These are phyloP conservation scores for Poeciliopsis prolifica DNA, from an alignment of 2,113 vertebrate species.

Conservation along the genomic window DNA sequence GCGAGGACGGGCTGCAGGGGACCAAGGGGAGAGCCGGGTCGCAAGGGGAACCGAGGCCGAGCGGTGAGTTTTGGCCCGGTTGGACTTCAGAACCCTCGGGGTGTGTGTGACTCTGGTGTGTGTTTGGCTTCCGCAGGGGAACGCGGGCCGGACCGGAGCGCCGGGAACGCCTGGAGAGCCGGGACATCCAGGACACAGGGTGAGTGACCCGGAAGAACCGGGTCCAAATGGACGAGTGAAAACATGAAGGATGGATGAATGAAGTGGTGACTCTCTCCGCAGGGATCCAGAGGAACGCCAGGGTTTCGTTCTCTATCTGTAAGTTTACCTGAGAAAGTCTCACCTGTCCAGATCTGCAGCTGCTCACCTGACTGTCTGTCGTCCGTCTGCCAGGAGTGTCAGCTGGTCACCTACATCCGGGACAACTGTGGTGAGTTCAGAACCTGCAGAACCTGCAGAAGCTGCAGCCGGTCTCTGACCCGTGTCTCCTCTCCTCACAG, in stretches of 20 bases:
- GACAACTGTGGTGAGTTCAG: slow-evolving; percentile 86
- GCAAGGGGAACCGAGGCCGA: slow-evolving; percentile 84
- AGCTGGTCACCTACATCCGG: slow-evolving; percentile 82
- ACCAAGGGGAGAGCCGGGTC: slow-evolving; percentile 76
- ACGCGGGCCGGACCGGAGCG: slow-evolving; percentile 77
- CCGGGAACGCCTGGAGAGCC: slow-evolving; percentile 77
- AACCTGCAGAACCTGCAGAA: background rate
- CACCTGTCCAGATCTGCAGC: background rate
- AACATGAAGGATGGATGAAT: too few species aligned
- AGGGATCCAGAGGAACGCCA: slow-evolving; percentile 83
- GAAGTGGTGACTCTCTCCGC: background rate
- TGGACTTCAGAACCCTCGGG: background rate
- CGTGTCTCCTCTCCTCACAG: slow-evolving; percentile 49
- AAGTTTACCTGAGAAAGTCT: slow-evolving; percentile 55
- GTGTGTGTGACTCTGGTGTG: background rate
- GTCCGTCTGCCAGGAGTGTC: slow-evolving; percentile 76
- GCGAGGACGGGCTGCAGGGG: slow-evolving; percentile 81
- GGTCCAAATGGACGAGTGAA: too few species aligned
- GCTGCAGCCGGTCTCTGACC: background rate
- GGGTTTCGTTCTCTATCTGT: slow-evolving; percentile 76
- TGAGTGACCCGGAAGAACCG: slow-evolving; percentile 44
- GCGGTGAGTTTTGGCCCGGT: slow-evolving; percentile 68
- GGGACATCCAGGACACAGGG: slow-evolving; percentile 82
- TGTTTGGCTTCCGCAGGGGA: slow-evolving; percentile 73
- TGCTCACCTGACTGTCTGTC: background rate